These are phyloP conservation scores for Xiphophorus couchianus DNA, from an alignment of 2,113 vertebrate genomes.

Conservation along the genomic window DNA sequence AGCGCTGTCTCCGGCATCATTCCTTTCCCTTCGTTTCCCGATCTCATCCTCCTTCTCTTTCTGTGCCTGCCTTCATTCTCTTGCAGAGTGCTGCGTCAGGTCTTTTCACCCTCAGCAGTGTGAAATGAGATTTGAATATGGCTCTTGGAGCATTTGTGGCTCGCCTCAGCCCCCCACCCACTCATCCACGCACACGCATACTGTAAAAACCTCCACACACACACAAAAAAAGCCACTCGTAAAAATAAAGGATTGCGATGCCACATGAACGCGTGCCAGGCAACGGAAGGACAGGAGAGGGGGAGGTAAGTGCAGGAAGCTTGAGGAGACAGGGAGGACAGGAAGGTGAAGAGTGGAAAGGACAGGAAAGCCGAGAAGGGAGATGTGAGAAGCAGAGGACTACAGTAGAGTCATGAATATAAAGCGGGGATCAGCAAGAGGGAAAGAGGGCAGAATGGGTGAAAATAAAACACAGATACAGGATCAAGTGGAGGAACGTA, in stretches of 20 bases:
- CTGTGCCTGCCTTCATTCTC: constrained; percentile 39
- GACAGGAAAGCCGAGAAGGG: neutral
- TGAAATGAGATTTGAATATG: constrained; percentile 78
- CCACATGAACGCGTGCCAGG: constrained; percentile 35
- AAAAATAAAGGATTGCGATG: constrained; percentile 58
- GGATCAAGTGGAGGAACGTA: constrained; percentile 36
- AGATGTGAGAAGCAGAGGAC: neutral
- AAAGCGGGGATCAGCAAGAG: constrained; percentile 34
- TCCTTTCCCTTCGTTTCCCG: constrained; percentile 35
- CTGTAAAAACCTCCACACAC: neutral
- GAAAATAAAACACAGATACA: constrained; percentile 44
- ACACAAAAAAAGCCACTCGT: constrained; percentile 27
- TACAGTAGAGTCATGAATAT: constrained; percentile 34
- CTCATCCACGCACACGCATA: neutral
- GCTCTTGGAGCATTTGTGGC: constrained; percentile 55
- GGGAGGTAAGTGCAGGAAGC: constrained; percentile 15
- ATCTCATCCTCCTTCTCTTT: constrained; percentile 33
- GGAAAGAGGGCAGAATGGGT: constrained; percentile 32
- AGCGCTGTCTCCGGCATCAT: constrained; percentile 49
- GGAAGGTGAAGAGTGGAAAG: constrained; percentile 10
- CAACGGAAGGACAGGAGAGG: neutral
- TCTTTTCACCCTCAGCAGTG: constrained; percentile 70
- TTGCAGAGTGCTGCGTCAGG: constrained; percentile 72
- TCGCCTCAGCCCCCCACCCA: constrained; percentile 7
- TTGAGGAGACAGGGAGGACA: constrained; percentile 13